Base-by-base conservation (phyloP, 2,797 vertebrate genomes). In the Carapus acus region DNA sequence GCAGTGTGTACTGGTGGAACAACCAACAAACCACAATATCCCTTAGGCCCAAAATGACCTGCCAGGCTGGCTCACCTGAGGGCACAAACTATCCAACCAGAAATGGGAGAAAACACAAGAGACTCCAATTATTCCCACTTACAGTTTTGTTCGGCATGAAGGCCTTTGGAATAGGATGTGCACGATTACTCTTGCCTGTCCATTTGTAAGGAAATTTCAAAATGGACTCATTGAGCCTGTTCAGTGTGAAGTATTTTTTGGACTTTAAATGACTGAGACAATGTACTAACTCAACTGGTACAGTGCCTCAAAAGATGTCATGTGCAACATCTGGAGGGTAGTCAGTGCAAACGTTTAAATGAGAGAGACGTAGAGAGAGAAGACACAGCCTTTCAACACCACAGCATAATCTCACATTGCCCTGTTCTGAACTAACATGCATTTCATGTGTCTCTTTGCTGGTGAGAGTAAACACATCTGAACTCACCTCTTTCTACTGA, bases 11-110 rank as follows among this genome's bases (percentile, higher is more conserved):
- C n/a, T n/a, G n/a, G n/a, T n/a, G n/a, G n/a, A n/a, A n/a, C n/a
- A n/a, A n/a, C n/a, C n/a, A n/a, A n/a, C n/a, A n/a, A n/a, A n/a
- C n/a, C n/a, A n/a, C n/a, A n/a, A n/a, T n/a, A n/a, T 54, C 41
- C 34, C 24, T 44, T 7, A 54, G 41, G 29, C 37, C 51, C 31
- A 54, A 54, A 23, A 54, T 54, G 41, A 54, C 51, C 41, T 54
- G 51, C 51, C 40, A 54, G 4, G 40, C 51, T 23, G 40, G 39
- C 5, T 53, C 29, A 22, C 36, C 18, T n/a, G 18, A 15, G 3
- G 39, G 18, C 24, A 43, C 27, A 6, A 22, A 37, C 2, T 54
- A 33, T 13, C 41, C 20, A 54, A 54, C 16, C 3, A 44, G 37
- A 54, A 54, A 24, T 13, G 31, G 42, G 18, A 60, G 48, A 0